Base-by-base conservation (phyloP, 2,113 vertebrate genomes). In the Cebidichthys violaceus region DNA sequence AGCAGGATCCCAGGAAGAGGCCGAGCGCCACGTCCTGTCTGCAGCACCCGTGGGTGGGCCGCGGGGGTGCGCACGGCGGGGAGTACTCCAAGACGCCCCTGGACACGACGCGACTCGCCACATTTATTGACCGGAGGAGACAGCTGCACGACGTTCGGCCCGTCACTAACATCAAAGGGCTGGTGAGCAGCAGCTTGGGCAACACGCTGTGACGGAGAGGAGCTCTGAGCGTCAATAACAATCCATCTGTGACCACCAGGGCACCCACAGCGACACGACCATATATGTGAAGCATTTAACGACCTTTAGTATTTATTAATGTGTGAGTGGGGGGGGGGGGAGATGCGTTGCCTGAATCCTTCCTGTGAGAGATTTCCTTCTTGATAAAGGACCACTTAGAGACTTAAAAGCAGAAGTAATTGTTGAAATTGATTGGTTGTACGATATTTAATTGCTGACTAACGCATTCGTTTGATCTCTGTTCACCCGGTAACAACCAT, bases 41-140 rank as follows among this genome's bases (percentile, higher is more conserved):
- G 76, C 98, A 99, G 92, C 97, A 99, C 4, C 98, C 97, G 0
- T 99, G 98, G 98, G 95, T 99, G 69, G 96, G 96, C 0, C 97
- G 0, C 0, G 96, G 97, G 78, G 96, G 93, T 0, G 94, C 96
- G 0, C 97, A 97, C 61, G 97, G 95, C 0, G 96, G 97, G 75
- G 96, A 97, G 89, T 96, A 99, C 90, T 97, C 97, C 92, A 97
- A 96, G 91, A 96, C 94, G 3, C 97, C 98, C 0, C 94, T 99
- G 95, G 98, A 99, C 89, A 99, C 97, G 0, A 95, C 95, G 2
- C 96, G 98, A 59, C 77, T 99, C 90, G 96, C 97, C 0, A 95
- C 96, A 22, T 99, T 99, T 88, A 97, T 99, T 0, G 98, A 99
- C 72, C 94, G 98, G 43, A 96, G 98, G 82, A 95, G 93, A 75